phyloP scores from a whole-genome alignment of 1,140 invertebrate species.

The Trachelipus rathkii region DNA sequence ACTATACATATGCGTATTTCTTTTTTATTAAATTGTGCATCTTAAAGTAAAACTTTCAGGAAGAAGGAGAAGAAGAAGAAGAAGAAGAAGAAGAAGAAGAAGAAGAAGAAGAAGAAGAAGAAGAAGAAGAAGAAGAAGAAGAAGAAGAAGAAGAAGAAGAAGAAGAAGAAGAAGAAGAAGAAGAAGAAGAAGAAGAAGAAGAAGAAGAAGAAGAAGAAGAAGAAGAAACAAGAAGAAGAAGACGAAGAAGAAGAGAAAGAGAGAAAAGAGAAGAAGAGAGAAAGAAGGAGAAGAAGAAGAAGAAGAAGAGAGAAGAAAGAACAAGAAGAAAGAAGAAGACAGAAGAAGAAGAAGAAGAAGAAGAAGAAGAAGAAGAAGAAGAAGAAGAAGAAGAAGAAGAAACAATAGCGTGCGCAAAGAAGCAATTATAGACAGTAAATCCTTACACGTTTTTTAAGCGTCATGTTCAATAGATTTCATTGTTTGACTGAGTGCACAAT shows the following conservation, averaged over 20 bases:
- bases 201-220: not conserved
- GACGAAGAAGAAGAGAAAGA: not conserved
- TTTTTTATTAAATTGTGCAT: not conserved
- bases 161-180: slow-evolving; percentile 17
- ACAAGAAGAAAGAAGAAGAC: not conserved
- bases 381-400: slow-evolving; percentile 24
- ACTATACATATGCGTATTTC: no score
- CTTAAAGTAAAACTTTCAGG: not conserved
- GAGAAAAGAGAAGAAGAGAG: slow-evolving; percentile 16
- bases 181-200: slow-evolving; percentile 13
- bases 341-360: not conserved
- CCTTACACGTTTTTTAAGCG: no score
- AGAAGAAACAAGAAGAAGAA: not conserved
- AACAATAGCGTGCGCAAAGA: not conserved
- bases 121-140: slow-evolving; percentile 27
- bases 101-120: slow-evolving; percentile 19
- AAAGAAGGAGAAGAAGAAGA: not conserved
- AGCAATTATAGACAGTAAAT: no score
- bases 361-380: not conserved
- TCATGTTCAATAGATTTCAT: no score
- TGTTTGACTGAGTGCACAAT: no score
- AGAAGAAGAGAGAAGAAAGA: slow-evolving; percentile 24
- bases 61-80: not conserved
- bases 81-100: slow-evolving; percentile 24
- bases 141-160: slow-evolving; percentile 24